Evolutionary conservation across 2,113 vertebrate species (phyloP), one percentile per base, ranked within the genome.

Genomic region (Hystrix cristata): DNA sequence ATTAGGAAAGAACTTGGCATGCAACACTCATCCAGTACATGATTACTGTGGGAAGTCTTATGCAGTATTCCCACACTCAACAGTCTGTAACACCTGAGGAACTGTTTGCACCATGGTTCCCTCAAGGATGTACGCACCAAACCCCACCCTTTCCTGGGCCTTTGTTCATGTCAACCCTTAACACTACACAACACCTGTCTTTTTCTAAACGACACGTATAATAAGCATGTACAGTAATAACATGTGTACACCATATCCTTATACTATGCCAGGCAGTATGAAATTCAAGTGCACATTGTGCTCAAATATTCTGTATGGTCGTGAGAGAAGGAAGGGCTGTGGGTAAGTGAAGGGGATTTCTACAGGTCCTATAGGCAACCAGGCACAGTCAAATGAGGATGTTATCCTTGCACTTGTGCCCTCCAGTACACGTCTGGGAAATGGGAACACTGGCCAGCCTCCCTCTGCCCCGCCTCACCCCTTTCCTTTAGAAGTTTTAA

Each of bases 71-170:
- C 31, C 74, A 74, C 6, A 46, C 19, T 55, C 0, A 27, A 19
- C 6, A 15, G 23, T n/a, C 27, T 7, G 13, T 0, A 57, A 43
- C 6, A 1, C 0, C 13, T 0, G 48, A 34, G 0, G 38, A 57
- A 23, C 7, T 67, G 3, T 25, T 46, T 60, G 9, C 55, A 82
- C 74, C 34, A 5, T 2, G 38, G 57, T 62, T 13, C 43, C 83
- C 79, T 74, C 51, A 53, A 25, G 31, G 92, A 29, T 51, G 25
- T 9, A 18, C 21, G 60, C 38, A 23, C 51, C 27, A 55, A 59
- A 51, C 29, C 15, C 0, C 43, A 34, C 34, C 82, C 3, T 88
- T 21, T 48, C 7, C 19, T 0, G 6, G 69, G 85, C 48, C 65
- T 81, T 8, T 27, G 69, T 69, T 83, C 76, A 19, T 0, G 29